Base-by-base conservation (phyloP, 1,140 invertebrate genomes). In the Theocolax elegans region DNA sequence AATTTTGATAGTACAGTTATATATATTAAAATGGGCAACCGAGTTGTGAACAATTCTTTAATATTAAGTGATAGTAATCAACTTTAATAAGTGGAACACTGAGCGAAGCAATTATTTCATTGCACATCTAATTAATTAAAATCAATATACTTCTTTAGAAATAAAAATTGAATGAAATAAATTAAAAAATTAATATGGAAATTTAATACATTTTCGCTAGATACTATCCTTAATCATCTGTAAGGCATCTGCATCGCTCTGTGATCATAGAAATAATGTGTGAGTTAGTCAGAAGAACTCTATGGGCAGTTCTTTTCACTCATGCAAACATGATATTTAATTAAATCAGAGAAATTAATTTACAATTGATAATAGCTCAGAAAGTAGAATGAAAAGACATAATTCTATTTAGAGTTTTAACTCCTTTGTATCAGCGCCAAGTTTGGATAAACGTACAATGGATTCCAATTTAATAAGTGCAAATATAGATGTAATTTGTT, bases 301-400 rank as follows among this genome's bases (percentile, higher is more conserved):
- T 35, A 23, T 66, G 60, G 35, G 65, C 38, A 60, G 72, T 76
- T 76, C 63, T 73, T 49, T 79, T 71, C 74, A 64, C 74, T 77
- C 70, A 74, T 72, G 60, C 72, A 75, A 79, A 79, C 73, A 76
- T 66, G 75, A 78, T 77, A 79, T 80, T 80, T 74, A 78, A 79
- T 79, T 81, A 77, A 77, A 75, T 72, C 72, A 75, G 71, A 76
- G 75, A 73, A 74, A 53, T 71, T 77, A 76, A 80, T 79, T 80
- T 78, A 73, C 78, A 78, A 78, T 79, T 72, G 69, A 75, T 79
- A 68, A 76, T 77, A 76, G 64, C 64, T 64, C 68, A 75, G 56
- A n/a, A n/a, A 72, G 69, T 76, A 76, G 71, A 71, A 76, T 66
- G 64, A 74, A 76, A 63, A 72, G 70, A 73, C 51, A 49, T 54